These are phyloP conservation scores for Agriopis aurantiaria DNA, from an alignment of 2,888 invertebrate species.

Conservation along the genomic window DNA sequence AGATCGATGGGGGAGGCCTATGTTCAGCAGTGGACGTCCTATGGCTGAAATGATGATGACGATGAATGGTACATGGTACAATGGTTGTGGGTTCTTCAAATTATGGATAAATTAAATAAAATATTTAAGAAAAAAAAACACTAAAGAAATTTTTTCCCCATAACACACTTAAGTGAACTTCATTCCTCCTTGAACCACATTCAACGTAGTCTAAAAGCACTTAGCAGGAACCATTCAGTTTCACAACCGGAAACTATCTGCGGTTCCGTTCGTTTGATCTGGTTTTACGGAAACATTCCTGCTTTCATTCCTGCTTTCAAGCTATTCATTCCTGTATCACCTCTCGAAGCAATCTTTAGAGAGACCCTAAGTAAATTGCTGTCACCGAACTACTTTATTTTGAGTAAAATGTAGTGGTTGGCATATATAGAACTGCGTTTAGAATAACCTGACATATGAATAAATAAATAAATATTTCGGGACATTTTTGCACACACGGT, in stretches of 20 bases:
- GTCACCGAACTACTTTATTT: conserved; percentile 8
- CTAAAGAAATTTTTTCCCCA: background rate
- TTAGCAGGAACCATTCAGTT: conserved; percentile 14
- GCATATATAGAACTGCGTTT: too few relatives aligned
- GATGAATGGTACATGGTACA: too few relatives aligned
- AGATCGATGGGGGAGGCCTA: too few relatives aligned
- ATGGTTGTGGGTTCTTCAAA: too few relatives aligned
- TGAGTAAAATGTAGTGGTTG: background rate
- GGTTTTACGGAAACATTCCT: conserved; percentile 21
- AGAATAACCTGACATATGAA: too few relatives aligned
- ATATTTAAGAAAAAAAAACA: background rate
- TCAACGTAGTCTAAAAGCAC: conserved; percentile 14
- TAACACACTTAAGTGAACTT: background rate
- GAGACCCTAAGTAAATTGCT: conserved; percentile 28
- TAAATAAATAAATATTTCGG: too few relatives aligned
- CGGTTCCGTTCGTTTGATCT: conserved; percentile 22
- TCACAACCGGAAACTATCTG: conserved; percentile 16
- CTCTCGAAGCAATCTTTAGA: conserved; percentile 26
- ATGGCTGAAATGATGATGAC: too few relatives aligned
- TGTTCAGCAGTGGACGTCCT: too few relatives aligned
- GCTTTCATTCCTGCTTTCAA: conserved; percentile 18
- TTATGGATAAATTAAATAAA: too few relatives aligned
- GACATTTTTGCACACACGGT: too few relatives aligned
- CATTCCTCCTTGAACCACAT: background rate
- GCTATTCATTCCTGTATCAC: conserved; percentile 25